Base-by-base conservation (phyloP, 2,113 vertebrate genomes). In the Gopherus evgoodei region DNA sequence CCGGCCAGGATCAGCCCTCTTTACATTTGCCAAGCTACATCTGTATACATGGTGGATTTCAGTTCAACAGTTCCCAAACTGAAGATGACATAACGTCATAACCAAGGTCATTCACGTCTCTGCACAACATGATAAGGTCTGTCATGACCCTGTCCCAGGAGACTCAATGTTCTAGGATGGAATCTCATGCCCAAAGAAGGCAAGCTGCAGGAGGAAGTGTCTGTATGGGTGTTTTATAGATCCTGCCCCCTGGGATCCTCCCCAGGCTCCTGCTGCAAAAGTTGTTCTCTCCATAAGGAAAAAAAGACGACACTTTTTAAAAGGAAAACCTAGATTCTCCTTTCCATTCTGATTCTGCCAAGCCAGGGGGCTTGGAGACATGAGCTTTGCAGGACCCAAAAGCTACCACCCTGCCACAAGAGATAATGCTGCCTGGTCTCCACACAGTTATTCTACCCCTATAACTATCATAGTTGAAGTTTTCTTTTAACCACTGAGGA, bases 261-360 rank as follows among this genome's bases (percentile, higher is more conserved):
- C 27, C 11, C 57, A 59, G 11, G 12, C 27, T 62, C 57, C 47
- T 62, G 29, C 27, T 62, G 29, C 65, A 72, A 8, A 38, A 72
- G 69, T 22, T 72, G n/a, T 9, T 38, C n/a, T 24, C n/a, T 21
- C 8, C n/a, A n/a, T 19, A 62, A 16, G 59, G 29, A 95, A 94
- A n/a, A 19, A 56, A 96, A 93, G 31, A 19, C 50, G 87, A 84
- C 93, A 94, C 91, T 87, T 93, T 94, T 96, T 82, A 72, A 94
- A 94, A 94, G 87, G 78, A 93, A 97, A 95, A 42, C 44, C 93
- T 31, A 84, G 92, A 92, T 31, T 93, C 57, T 93, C 25, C 72
- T 91, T 90, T 90, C 86, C 27, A 19, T 93, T 93, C 85, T 93
- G 83, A 57, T 56, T 96, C 42, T n/a, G 84, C 49, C 84, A 91